These are phyloP conservation scores for Leucoraja ocellata DNA, from an alignment of 2,797 vertebrate genomes.

Conservation along the genomic window DNA sequence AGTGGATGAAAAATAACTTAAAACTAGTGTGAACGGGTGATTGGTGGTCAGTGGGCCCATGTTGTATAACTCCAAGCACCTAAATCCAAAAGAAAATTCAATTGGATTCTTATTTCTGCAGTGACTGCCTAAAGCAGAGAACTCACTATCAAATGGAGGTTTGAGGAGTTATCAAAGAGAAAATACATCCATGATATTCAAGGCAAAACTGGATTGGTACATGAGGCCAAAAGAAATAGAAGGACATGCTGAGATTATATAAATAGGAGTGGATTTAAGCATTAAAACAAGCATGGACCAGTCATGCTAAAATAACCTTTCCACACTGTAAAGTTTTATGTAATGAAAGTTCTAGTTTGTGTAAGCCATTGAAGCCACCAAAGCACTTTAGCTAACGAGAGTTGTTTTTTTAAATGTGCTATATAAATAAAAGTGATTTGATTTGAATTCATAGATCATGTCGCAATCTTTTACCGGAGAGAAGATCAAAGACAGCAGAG, in stretches of 20 bases:
- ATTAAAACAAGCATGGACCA: background rate
- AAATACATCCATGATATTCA: background rate
- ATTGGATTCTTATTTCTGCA: background rate
- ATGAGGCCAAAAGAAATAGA: background rate
- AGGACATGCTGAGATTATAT: background rate
- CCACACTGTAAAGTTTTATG: background rate
- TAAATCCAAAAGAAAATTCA: background rate
- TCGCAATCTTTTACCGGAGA: too few relatives aligned
- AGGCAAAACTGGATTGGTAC: background rate
- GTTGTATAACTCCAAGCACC: too few relatives aligned
- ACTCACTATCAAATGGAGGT: background rate
- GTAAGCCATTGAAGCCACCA: background rate
- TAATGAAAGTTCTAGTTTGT: background rate
- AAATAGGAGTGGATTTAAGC: background rate
- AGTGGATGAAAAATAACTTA: too few relatives aligned
- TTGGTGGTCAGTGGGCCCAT: too few relatives aligned
- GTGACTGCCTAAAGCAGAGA: background rate
- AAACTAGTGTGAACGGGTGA: too few relatives aligned
- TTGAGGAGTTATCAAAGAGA: background rate
- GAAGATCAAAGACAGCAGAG: too few relatives aligned
- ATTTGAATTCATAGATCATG: background rate
- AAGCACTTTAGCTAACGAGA: too few relatives aligned
- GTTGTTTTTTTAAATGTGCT: too few relatives aligned
- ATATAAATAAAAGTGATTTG: too few relatives aligned
- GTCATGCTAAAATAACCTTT: background rate